Evolutionary conservation across 2,113 vertebrate species (phyloP), one percentile per base, ranked within the genome.

Genomic region (Stigmatopora nigra): DNA sequence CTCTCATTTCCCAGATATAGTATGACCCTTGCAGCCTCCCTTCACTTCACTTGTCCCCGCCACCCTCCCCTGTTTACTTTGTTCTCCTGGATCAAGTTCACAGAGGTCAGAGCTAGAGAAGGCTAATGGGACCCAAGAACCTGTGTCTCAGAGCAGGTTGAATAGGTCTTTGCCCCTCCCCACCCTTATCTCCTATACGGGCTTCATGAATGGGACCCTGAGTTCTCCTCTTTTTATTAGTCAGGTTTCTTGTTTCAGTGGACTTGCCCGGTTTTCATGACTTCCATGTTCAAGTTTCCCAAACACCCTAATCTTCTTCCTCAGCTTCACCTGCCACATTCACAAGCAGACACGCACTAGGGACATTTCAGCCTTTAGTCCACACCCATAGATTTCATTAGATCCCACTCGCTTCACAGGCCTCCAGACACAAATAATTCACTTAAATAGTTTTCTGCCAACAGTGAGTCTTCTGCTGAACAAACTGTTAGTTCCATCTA

Each of bases 201-300:
- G 63, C 77, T 82, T 79, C 76, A 72, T 87, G 86, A 85, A 89
- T 87, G 76, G 64, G 68, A 78, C 80, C 81, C 87, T 81, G 65
- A 19, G 69, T 84, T 81, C 83, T 73, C 84, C 48, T 56, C 64
- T 80, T 88, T 90, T 89, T 91, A 89, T 89, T 85, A 79, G 70
- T 69, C 81, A 73, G 84, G 38, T 86, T 89, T 92, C 88, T 79
- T 71, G 87, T 94, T 93, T 91, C 91, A 87, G 75, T 79, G 80
- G 89, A 80, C 69, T 73, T 78, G 79, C 80, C 78, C 82, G 59
- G 68, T 76, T 82, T 82, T 83, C 81, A 81, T 89, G 92, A 87
- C 70, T 63, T 77, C 73, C 78, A 77, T 78, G 76, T 75, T 73
- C 67, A 85, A 67, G 71, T 77, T 80, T 77, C 82, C 49, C 51